Conservation (phyloP, 1,140 invertebrate species). For the Acromyrmex heyeri region DNA sequence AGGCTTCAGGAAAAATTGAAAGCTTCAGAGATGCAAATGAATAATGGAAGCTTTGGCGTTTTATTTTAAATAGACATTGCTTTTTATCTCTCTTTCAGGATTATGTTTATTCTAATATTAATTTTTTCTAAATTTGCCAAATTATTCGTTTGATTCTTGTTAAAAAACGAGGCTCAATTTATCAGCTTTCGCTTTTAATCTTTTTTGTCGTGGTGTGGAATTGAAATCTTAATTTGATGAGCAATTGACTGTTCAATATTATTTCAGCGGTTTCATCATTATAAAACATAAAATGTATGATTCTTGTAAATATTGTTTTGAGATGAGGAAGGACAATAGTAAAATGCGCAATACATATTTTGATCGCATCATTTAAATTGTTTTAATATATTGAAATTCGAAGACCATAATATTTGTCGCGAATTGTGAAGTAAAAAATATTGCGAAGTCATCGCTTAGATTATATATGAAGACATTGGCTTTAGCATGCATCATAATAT, state of each 20-base stretch:
- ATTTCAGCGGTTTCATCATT: conserved; percentile 6
- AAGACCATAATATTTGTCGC: background rate
- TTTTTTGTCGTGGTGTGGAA: background rate
- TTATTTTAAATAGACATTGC: background rate
- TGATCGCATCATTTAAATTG: background rate
- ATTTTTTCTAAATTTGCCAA: background rate
- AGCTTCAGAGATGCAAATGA: background rate
- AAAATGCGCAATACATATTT: background rate
- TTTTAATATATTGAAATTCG: background rate
- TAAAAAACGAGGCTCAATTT: background rate
- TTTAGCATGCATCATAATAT: conserved; percentile 21
- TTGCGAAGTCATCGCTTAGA: background rate
- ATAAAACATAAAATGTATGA: background rate
- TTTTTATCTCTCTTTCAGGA: background rate
- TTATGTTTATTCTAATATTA: background rate
- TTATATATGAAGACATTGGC: background rate
- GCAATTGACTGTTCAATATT: background rate
- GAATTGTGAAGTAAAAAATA: background rate
- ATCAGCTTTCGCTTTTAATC: too few relatives aligned
- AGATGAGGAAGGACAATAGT: background rate
- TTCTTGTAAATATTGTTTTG: conserved; percentile 4
- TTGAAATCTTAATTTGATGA: background rate
- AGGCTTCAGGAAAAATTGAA: background rate
- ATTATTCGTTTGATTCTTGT: background rate
- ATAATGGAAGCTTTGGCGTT: background rate